Conservation (phyloP, 1,140 invertebrate species). For the Archivesica marissinica region DNA sequence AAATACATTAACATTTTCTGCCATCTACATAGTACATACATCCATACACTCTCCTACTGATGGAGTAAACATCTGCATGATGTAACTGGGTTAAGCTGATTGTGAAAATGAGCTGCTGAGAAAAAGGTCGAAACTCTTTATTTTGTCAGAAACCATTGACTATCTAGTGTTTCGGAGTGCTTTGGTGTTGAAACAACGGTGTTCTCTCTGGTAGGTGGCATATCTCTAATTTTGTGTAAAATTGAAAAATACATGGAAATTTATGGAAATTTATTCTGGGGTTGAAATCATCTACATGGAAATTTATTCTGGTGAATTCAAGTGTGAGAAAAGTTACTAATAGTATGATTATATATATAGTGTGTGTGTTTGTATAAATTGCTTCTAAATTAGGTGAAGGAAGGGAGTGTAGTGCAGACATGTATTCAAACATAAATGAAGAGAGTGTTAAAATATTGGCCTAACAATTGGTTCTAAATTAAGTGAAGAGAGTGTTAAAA, state of each 20-base stretch:
- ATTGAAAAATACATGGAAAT: not conserved
- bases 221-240: not conserved
- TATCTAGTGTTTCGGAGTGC: not conserved
- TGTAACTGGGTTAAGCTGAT: not conserved
- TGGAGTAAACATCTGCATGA: conserved; percentile 19
- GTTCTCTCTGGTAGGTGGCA: not conserved
- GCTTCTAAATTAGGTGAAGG: not conserved
- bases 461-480: too few species aligned
- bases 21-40: not conserved
- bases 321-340: not conserved
- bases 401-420: not conserved
- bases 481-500: not conserved
- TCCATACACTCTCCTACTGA: not conserved
- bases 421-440: too few species aligned
- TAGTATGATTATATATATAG: too few species aligned
- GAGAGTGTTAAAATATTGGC: not conserved
- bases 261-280: not conserved
- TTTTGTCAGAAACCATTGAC: not conserved
- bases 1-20: conserved; percentile 32
- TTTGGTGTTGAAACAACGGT: not conserved
- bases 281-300: not conserved
- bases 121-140: not conserved
- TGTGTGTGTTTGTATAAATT: too few species aligned
- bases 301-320: not conserved
- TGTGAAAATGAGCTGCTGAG: not conserved